phyloP scores from a whole-genome alignment of 2,113 vertebrate species.

The Brachyhypopomus gauderio region DNA sequence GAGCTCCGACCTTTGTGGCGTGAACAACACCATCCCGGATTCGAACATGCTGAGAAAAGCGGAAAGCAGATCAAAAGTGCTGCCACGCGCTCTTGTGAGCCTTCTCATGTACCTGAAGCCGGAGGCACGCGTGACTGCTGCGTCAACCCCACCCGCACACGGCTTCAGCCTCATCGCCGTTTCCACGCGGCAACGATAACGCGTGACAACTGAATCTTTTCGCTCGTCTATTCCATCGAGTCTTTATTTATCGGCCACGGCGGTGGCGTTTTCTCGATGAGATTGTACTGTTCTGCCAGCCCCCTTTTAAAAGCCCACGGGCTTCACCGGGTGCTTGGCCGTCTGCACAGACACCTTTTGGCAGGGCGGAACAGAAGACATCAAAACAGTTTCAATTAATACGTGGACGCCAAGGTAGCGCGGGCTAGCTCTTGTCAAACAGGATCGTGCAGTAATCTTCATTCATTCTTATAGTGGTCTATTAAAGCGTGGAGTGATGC shows the following conservation, averaged over 20 bases:
- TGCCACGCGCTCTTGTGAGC: conserved; percentile 1
- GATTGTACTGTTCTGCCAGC: conserved; percentile 70
- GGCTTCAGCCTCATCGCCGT: conserved; percentile 44
- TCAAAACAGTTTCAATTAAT: conserved; percentile 64
- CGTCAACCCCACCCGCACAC: conserved; percentile 17
- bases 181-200: conserved; percentile 60
- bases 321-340: conserved; percentile 63
- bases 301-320: conserved; percentile 68
- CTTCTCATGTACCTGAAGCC: background rate
- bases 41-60: background rate
- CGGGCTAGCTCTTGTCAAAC: conserved; percentile 55
- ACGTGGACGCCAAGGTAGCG: conserved; percentile 46
- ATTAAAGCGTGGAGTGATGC: conserved; percentile 57
- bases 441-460: conserved; percentile 59
- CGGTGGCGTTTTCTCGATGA: conserved; percentile 68
- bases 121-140: conserved; percentile 22
- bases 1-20: background rate
- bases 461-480: conserved; percentile 60
- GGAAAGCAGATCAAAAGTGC: conserved; percentile 1
- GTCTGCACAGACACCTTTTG: conserved; percentile 63
- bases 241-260: conserved; percentile 70
- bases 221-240: conserved; percentile 69
- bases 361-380: conserved; percentile 38
- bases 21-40: background rate
- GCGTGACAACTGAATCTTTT: conserved; percentile 71